Evolutionary conservation across 2,888 invertebrate species (phyloP), one percentile per base, ranked within the genome.

Genomic region (Elgonia sp.): DNA sequence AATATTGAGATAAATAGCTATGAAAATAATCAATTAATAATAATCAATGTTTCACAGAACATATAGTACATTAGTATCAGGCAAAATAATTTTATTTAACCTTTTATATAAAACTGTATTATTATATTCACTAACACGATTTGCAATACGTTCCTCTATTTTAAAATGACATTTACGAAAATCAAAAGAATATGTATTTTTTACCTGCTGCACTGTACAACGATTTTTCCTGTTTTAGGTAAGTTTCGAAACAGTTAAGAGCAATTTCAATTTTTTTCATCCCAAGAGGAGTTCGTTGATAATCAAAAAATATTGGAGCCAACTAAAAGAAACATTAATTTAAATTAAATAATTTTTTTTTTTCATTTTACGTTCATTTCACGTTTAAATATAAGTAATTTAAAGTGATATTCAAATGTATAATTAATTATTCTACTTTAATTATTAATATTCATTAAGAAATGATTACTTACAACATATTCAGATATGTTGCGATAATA

Each of bases 291-390:
- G 96, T 96, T 81, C 97, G 95, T 92, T 96, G 94, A 92, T 97
- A 97, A 92, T 96, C 97, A 90, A 97, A 97, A 93, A 97, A 97
- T 92, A 97, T 97, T 21, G 97, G 97, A 0, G 96, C 96, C 96
- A 97, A 29, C 60, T 60, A 29, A 29, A 60, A 55, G 20, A 53
- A 12, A 79, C 5, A 55, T 72, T 21, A 46, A 21, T 63, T 10
- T 39, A 20, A 12, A 42, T 39, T 20, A 12, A 42, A 42, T 65
- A 69, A 7, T 29, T 29, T 65, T n/a, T n/a, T n/a, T n/a, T n/a
- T n/a, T n/a, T n/a, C n/a, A n/a, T n/a, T n/a, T n/a, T n/a, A n/a
- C n/a, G n/a, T n/a, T n/a, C n/a, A n/a, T n/a, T n/a, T n/a, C n/a
- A n/a, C n/a, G n/a, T n/a, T n/a, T n/a, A n/a, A n/a, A n/a, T n/a